These are phyloP conservation scores for Paratilapia polleni DNA, from an alignment of 2,113 vertebrate genomes.

Conservation along the genomic window DNA sequence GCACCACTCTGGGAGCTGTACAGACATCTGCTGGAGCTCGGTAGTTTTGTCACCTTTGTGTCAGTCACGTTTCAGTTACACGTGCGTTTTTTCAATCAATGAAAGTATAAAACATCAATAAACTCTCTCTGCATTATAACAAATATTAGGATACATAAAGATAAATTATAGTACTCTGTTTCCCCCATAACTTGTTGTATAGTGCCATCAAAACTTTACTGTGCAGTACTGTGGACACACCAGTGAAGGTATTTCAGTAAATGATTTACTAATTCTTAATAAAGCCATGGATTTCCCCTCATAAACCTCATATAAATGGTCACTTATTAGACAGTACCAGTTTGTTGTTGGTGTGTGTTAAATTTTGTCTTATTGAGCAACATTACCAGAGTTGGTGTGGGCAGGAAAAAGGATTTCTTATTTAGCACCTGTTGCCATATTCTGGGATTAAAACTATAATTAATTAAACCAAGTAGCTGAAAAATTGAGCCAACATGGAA, in stretches of 20 bases:
- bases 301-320: not conserved
- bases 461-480: not conserved
- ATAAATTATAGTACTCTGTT: not conserved
- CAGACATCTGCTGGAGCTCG: not conserved
- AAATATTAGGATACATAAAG: not conserved
- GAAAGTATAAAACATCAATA: not conserved
- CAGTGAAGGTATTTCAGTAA: not conserved
- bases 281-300: not conserved
- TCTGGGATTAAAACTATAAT: not conserved
- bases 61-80: not conserved
- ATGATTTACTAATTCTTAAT: not conserved
- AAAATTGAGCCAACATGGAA: not conserved
- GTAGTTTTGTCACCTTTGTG: not conserved
- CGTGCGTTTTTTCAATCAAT: not conserved
- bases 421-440: not conserved
- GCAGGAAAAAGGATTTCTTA: no score
- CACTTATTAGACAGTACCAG: not conserved
- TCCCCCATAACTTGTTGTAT: not conserved
- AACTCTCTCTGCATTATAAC: no score
- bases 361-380: no score
- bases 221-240: not conserved
- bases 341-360: no score
- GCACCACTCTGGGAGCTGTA: not conserved
- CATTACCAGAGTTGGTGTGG: no score
- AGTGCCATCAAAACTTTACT: not conserved